Evolutionary conservation across 2,888 invertebrate genomes (phyloP).

Genomic region (Muscina levida): DNA sequence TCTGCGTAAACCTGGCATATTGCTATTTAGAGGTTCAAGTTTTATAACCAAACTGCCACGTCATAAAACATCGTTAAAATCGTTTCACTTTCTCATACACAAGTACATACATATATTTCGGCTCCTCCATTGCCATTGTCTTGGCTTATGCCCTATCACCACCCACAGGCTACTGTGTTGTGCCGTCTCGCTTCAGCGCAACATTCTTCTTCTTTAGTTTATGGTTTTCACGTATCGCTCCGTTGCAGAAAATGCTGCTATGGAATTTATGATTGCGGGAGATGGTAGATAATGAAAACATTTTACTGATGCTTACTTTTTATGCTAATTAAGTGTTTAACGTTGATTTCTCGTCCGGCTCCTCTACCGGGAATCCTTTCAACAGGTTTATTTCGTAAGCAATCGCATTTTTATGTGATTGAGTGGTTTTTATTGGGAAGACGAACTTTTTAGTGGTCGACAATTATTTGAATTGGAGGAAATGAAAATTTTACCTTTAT

Average conservation of each 20-base stretch:
- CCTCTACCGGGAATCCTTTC: not conserved
- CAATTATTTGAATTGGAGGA: conserved; percentile 3
- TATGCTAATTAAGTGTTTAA: conserved; percentile 65
- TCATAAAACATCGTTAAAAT: conserved; percentile 61
- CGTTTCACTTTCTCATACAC: conserved; percentile 34
- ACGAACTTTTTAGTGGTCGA: not conserved
- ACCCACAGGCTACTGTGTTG: not conserved
- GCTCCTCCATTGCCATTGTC: not conserved
- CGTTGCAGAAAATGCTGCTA: conserved; percentile 12
- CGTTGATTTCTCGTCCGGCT: conserved; percentile 41
- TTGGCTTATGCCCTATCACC: not conserved
- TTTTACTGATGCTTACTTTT: conserved; percentile 62
- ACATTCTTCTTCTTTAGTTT: conserved; percentile 29
- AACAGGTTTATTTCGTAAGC: not conserved
- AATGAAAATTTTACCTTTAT: not conserved
- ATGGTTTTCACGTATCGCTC: conserved; percentile 22
- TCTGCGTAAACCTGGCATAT: conserved; percentile 13
- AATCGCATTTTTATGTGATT: not conserved
- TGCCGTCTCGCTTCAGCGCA: not conserved
- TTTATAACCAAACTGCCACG: conserved; percentile 58
- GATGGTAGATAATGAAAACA: conserved; percentile 55
- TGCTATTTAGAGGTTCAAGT: conserved; percentile 34
- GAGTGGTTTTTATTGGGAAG: too few relatives aligned
- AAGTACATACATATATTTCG: not conserved
- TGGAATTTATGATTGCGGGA: conserved; percentile 50